These are phyloP conservation scores for Xestia ashworthii DNA, from an alignment of 2,888 invertebrate species.

Conservation along the genomic window DNA sequence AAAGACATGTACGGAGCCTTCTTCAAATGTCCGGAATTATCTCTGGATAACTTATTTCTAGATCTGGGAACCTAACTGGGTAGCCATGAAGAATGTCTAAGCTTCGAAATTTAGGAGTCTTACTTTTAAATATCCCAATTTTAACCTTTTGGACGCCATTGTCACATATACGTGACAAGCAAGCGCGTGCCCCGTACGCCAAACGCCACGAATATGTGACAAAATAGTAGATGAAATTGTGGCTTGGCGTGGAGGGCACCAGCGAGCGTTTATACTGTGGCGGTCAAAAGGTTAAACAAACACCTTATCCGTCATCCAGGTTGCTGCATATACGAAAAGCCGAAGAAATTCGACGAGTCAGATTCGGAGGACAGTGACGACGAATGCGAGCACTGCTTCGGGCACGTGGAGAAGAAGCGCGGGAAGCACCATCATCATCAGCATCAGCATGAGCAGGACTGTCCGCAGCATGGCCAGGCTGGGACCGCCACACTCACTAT, in stretches of 20 bases:
- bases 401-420: conserved; percentile 92
- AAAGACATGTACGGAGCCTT: neutral
- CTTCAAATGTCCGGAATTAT: neutral
- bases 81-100: neutral
- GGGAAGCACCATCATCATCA: conserved; percentile 65
- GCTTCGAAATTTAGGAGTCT: neutral
- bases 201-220: too few species aligned
- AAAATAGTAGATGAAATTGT: too few species aligned
- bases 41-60: neutral
- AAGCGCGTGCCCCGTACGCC: too few species aligned
- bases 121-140: neutral
- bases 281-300: too few species aligned
- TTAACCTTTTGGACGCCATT: too few species aligned
- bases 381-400: conserved; percentile 97
- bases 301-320: conserved; percentile 89
- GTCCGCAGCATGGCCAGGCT: conserved; percentile 9
- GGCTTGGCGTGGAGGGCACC: too few species aligned
- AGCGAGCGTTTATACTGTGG: too few species aligned
- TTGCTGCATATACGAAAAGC: conserved; percentile 98
- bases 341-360: conserved; percentile 96
- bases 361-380: conserved; percentile 95
- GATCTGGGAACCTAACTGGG: neutral
- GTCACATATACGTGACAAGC: too few species aligned
- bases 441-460: conserved; percentile 16
- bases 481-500: conserved; percentile 20